Evolutionary conservation across 2,888 invertebrate species (phyloP), one percentile per base, ranked within the genome.

Genomic region (Sinotaia quadrata): DNA sequence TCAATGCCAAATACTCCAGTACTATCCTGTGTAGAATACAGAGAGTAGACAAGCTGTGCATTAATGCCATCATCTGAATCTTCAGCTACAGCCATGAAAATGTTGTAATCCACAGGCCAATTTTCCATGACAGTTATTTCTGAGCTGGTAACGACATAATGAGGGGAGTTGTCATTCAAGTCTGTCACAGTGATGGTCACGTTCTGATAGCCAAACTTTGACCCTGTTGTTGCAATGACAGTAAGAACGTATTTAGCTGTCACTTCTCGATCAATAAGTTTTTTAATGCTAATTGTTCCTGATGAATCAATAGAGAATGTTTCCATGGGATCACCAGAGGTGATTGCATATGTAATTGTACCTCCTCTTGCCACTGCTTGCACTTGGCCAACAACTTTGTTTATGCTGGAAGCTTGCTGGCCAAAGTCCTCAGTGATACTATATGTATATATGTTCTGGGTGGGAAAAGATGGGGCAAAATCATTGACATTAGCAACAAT

Each of bases 21-120:
- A 0, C 93, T 92, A 88, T 95, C 95, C 15, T 67, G 52, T 1
- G 31, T 24, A 77, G 93, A 92, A 58, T 92, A 93, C 52, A 98
- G 88, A 31, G 92, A 92, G 87, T 96, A 98, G 60, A 92, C 92
- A 56, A 97, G 91, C 52, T 93, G 91, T 81, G 95, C 93, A 87
- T 97, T 97, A n/a, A 93, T 92, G 8, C 95, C 96, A 0, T 93
- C 92, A 88, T 98, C 98, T 61, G 92, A 91, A 89, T 98, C 97
- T 67, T 92, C 91, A 0, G 97, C 97, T 82, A 94, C 91, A 0
- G 96, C 94, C 77, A 95, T 91, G 88, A 94, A 95, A 37, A 97
- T 93, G 89, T 97, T 95, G 88, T 96, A 95, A 0, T 97, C 97
- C 41, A 97, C 95, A 27, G 97, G 96, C 79, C 94, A 93, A 87